These are phyloP conservation scores for Heliconius aoede DNA, from an alignment of 2,888 invertebrate genomes.

Conservation along the genomic window DNA sequence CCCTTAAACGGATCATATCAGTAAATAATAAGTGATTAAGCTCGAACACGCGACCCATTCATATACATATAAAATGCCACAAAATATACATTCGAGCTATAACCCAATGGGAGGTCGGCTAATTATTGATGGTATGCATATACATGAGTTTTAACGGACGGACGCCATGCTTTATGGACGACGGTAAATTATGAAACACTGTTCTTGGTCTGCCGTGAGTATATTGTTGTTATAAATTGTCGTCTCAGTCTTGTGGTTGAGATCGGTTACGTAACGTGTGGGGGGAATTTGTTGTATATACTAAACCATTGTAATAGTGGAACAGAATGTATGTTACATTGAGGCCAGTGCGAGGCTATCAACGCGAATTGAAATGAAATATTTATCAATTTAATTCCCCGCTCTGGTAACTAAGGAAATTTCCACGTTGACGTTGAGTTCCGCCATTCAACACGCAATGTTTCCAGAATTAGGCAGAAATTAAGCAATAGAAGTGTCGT, in stretches of 20 bases:
- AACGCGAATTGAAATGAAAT: not conserved
- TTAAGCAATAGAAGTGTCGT: not conserved
- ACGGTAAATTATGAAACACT: slow-evolving; percentile 50
- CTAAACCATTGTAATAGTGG: not conserved
- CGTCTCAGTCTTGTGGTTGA: slow-evolving; percentile 7
- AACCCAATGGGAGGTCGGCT: slow-evolving; percentile 72
- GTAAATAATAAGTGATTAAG: slow-evolving; percentile 55
- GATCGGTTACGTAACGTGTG: slow-evolving; percentile 5
- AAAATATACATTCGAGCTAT: slow-evolving; percentile 60
- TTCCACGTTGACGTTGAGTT: not conserved
- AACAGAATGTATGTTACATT: too few relatives aligned
- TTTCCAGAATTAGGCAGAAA: not conserved
- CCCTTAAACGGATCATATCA: slow-evolving; percentile 47
- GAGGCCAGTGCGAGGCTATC: not conserved
- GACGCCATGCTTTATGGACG: slow-evolving; percentile 53
- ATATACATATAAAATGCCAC: slow-evolving; percentile 67
- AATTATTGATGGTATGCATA: slow-evolving; percentile 77
- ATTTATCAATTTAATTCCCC: not conserved
- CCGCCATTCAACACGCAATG: not conserved
- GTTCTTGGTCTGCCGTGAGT: slow-evolving; percentile 20
- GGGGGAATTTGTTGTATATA: not conserved
- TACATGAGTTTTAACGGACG: slow-evolving; percentile 62
- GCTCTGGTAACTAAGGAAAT: not conserved
- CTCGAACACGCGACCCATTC: slow-evolving; percentile 68
- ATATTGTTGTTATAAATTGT: slow-evolving; percentile 31